Conservation (phyloP, 92 coral and sea anemone species). For the Chrysogorgia sp. region DNA sequence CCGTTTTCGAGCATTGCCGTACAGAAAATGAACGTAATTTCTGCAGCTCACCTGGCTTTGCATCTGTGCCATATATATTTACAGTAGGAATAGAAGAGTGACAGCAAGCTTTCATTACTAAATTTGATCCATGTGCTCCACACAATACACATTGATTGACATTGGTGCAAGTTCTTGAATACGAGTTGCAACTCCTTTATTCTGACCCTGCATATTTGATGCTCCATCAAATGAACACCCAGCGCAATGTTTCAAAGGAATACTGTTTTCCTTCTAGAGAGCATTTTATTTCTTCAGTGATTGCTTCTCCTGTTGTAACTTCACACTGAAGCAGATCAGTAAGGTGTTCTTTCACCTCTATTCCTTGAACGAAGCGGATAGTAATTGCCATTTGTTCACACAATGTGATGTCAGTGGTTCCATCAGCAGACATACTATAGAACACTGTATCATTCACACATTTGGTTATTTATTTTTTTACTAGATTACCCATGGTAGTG, state of each 20-base stretch:
- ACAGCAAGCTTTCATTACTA: conserved; percentile 23
- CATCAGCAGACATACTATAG: no score
- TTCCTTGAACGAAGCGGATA: conserved; percentile 7
- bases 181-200: conserved; percentile 19
- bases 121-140: conserved; percentile 30
- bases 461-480: no score
- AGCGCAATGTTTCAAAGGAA: conserved; percentile 10
- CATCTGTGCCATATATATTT: conserved; percentile 16
- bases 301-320: conserved; percentile 8
- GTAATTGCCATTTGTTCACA: no score
- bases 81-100: conserved; percentile 30
- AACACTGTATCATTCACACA: no score
- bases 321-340: conserved; percentile 16
- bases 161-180: conserved; percentile 27
- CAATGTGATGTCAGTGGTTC: no score
- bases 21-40: conserved; percentile 10
- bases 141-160: conserved; percentile 27
- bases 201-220: conserved; percentile 26
- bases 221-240: conserved; percentile 28
- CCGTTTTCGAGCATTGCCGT: conserved; percentile 28
- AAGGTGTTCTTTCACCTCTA: conserved; percentile 15
- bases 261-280: conserved; percentile 21
- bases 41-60: conserved; percentile 26
- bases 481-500: no score
- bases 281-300: conserved; percentile 16